Base-by-base conservation (phyloP, 2,888 invertebrate genomes). In the Euclidia mi region DNA sequence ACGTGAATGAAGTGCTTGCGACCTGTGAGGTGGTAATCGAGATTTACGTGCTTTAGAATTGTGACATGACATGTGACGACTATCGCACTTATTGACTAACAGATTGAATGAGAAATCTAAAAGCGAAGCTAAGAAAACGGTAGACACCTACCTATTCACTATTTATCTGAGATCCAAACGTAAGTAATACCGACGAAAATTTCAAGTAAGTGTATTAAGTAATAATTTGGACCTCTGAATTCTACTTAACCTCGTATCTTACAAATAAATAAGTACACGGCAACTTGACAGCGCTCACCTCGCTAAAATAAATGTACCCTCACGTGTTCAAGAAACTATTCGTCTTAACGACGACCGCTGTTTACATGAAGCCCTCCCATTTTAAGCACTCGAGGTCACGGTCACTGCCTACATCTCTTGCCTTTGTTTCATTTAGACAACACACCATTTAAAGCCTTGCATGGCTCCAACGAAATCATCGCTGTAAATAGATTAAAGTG, bases 401-500 rank as follows among this genome's bases (percentile, higher is more conserved):
- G 66, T 25, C 7, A 25, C 35, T 17, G 15, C 34, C 43, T 3
- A 12, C 31, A 43, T 6, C 32, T 29, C 20, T 20, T 34, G 42
- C 17, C 51, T 60, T 35, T 4, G 12, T 35, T 18, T 31, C 60
- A 56, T 60, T 53, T 41, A 52, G 38, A 50, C n/a, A n/a, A n/a
- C 41, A 41, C 47, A 12, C 20, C 12, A 20, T 66, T 67, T 70
- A 50, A 56, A 52, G 34, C 52, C 32, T 37, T 47, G 47, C 52
- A 40, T 60, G 42, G 52, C 34, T 66, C 44, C 66, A 44, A 48
- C n/a, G 4, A 25, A 25, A 25, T 25, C 4, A 25, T 7, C 44
- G 15, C 47, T 37, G 20, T 20, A n/a, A 55, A 51, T 55, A 28
- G 48, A 51, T 65, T 50, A 56, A 53, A 43, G 56, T 65, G n/a